Base-by-base conservation (phyloP, 2,797 vertebrate species). In the Oreortyx pictus region DNA sequence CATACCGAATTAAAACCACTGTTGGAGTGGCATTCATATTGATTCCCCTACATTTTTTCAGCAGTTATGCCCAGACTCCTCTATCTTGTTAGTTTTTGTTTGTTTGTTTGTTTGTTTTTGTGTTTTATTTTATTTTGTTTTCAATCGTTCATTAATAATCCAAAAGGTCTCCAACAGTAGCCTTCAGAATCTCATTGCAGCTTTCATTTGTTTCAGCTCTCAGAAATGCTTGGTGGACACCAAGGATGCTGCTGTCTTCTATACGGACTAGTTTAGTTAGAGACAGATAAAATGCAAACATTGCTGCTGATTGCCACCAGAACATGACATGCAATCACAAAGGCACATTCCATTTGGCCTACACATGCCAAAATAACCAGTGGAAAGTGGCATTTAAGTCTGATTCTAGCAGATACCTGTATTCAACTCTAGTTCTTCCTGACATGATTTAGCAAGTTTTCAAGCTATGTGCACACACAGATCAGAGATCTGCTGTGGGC, bases 351-450 rank as follows among this genome's bases (percentile, higher is more conserved):
- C 9, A 18, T 49, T 73, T 92, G 24, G 29, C 44, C 56, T 52
- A 52, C 70, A 57, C 19, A 11, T 46, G 20, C 7, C 52, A 82
- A 88, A 92, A 86, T 71, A 15, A 44, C 44, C 0, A 1, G 25
- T 33, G 49, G 29, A 60, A 84, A 80, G 24, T 43, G 25, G 7
- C 31, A 54, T 50, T 82, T 43, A 77, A 18, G 33, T 57, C 37
- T 3, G 1, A 41, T 49, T 84, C 39, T 75, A 71, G 47, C 64
- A 82, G 44, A 92, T 90, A 82, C 7, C 23, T 46, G 8, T 44
- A 71, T 90, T 66, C 41, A 64, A 11, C 0, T 0, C 4, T 14
- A 0, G 0, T 15, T 59, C 12, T 14, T 76, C 57, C 37, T 68
- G 49, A 77, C n/a, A 15, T 85, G 75, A 50, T 19, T 64, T 76